phyloP scores from a whole-genome alignment of 1,140 invertebrate genomes.

The Parasteatoda tepidariorum region DNA sequence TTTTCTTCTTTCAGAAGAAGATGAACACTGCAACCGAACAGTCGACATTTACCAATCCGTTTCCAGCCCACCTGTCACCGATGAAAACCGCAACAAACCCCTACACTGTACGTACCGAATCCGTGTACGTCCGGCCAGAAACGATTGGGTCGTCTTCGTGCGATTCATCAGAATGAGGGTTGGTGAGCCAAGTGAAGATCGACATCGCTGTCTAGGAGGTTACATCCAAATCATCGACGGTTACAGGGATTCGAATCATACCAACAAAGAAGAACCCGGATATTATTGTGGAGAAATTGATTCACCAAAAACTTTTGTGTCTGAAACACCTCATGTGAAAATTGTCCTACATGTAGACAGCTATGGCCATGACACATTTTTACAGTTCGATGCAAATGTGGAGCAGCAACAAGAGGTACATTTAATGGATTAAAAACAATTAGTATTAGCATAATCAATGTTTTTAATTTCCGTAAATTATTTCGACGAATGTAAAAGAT shows the following conservation, averaged over 20 bases:
- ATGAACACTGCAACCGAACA: conserved; percentile 87
- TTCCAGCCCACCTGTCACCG: conserved; percentile 83
- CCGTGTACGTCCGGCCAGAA: conserved; percentile 80
- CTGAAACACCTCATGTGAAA: conserved; percentile 91
- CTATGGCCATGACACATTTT: conserved; percentile 85
- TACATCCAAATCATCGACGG: conserved; percentile 64
- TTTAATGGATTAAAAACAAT: neutral
- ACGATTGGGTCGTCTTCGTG: conserved; percentile 89
- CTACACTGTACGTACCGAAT: conserved; percentile 90
- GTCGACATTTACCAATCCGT: conserved; percentile 93
- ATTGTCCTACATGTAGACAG: conserved; percentile 91
- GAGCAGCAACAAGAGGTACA: conserved; percentile 86
- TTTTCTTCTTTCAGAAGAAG: too few species aligned
- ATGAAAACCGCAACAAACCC: conserved; percentile 82
- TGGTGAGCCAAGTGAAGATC: conserved; percentile 56
- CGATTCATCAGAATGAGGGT: conserved; percentile 68
- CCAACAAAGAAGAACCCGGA: conserved; percentile 69
- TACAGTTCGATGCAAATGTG: conserved; percentile 81
- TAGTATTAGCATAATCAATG: too few species aligned
- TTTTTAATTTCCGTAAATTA: too few species aligned
- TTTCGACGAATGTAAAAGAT: too few species aligned
- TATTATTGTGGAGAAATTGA: conserved; percentile 93
- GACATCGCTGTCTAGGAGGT: conserved; percentile 59
- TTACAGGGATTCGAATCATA: conserved; percentile 61
- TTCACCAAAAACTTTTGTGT: conserved; percentile 92